Conservation (phyloP, 2,888 invertebrate genomes). For the Lingula anatina region DNA sequence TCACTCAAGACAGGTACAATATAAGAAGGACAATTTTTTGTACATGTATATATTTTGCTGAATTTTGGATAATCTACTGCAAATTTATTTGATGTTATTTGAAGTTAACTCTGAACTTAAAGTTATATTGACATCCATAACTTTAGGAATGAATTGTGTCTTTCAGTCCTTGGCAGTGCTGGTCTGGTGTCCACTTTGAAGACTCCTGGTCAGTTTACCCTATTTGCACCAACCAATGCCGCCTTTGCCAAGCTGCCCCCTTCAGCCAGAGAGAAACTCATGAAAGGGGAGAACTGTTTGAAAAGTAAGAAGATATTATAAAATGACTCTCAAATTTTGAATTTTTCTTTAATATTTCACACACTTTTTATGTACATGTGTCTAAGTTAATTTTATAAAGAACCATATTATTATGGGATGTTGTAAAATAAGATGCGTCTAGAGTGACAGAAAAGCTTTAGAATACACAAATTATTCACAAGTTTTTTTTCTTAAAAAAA, state of each 20-base stretch:
- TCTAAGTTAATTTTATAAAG: no score
- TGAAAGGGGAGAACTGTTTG: conserved; percentile 24
- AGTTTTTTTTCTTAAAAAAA: no score
- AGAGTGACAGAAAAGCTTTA: no score
- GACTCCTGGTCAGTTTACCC: conserved; percentile 59
- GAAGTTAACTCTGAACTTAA: no score
- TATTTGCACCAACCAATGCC: no score
- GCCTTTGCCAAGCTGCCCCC: conserved; percentile 60
- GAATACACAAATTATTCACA: no score
- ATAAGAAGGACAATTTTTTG: no score
- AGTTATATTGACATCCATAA: no score
- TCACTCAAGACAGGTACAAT: conserved; percentile 57
- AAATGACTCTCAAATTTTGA: neutral
- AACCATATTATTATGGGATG: neutral
- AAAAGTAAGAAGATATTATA: conserved; percentile 21
- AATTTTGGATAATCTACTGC: neutral
- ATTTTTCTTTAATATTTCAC: neutral
- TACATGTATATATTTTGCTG: no score
- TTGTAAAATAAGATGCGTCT: no score
- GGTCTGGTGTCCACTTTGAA: conserved; percentile 59
- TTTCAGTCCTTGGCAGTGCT: conserved; percentile 60
- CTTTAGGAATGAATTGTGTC: no score
- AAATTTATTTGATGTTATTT: no score
- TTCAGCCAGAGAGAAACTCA: conserved; percentile 16
- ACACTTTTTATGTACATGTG: neutral